Percentiles rank a stretch among this genome's conserved stretches.
Conservation (phyloP, 1,140 invertebrate species). For the Lordiphosa mommai region DNA sequence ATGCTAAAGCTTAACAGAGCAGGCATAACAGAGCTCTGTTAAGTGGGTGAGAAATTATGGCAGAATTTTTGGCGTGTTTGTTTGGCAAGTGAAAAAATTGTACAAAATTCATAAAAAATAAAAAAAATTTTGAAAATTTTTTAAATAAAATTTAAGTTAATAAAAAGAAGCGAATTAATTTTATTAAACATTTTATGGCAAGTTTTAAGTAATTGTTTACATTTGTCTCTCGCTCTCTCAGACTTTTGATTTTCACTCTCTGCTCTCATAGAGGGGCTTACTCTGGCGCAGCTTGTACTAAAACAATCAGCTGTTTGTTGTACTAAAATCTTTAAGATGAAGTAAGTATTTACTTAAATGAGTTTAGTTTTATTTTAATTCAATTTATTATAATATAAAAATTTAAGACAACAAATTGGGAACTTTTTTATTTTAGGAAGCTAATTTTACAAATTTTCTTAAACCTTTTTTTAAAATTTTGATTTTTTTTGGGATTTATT, state of each 20-base stretch:
- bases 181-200: slow-evolving; percentile 39
- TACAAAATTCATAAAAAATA: not conserved
- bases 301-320: slow-evolving; percentile 46
- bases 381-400: too few species aligned
- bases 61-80: slow-evolving; percentile 20
- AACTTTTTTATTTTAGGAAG: too few species aligned
- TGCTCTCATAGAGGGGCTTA: not conserved
- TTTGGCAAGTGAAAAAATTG: not conserved
- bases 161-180: not conserved
- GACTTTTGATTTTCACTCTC: not conserved
- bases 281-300: slow-evolving; percentile 36
- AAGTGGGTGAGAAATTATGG: slow-evolving; percentile 13
- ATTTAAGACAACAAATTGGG: too few species aligned
- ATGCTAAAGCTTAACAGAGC: too few species aligned
- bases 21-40: slow-evolving; percentile 30
- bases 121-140: not conserved
- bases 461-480: too few species aligned
- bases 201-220: slow-evolving; percentile 48
- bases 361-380: too few species aligned
- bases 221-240: slow-evolving; percentile 25
- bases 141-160: not conserved
- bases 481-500: too few species aligned
- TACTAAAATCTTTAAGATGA: slow-evolving; percentile 26
- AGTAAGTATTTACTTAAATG: too few species aligned
- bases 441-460: too few species aligned